Conservation (phyloP, 2,888 invertebrate species). For the Drosophila aldrichi region DNA sequence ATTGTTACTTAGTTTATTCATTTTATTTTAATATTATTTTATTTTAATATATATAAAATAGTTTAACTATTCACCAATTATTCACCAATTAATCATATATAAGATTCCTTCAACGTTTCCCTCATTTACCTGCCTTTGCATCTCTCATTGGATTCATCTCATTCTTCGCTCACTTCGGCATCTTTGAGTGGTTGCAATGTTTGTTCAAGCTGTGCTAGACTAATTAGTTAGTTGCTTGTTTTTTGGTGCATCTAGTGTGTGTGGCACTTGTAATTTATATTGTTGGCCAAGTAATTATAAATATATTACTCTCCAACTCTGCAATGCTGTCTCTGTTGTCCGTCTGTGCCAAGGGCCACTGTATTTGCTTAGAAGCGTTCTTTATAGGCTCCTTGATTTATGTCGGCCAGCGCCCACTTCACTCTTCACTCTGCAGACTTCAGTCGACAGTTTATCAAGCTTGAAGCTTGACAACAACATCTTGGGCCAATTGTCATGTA, state of each 20-base stretch:
- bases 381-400: constrained; percentile 16
- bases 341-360: background rate
- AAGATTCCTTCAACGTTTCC: background rate
- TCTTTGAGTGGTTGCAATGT: background rate
- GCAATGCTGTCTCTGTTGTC: background rate
- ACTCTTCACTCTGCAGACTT: constrained; percentile 5
- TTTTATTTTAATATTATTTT: too few relatives aligned
- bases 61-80: too few relatives aligned
- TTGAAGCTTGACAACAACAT: constrained; percentile 18
- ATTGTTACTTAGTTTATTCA: too few relatives aligned
- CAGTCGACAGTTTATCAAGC: constrained; percentile 13
- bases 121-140: background rate
- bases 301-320: background rate
- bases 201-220: background rate
- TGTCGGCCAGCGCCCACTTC: constrained; percentile 10
- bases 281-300: constrained; percentile 7
- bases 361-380: constrained; percentile 2
- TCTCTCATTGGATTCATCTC: background rate
- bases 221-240: constrained; percentile 8
- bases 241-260: constrained; percentile 14
- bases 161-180: background rate
- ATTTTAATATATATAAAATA: too few relatives aligned
- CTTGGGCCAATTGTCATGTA: constrained; percentile 18
- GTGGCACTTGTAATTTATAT: constrained; percentile 7
- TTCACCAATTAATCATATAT: background rate